Base-by-base conservation (phyloP, 2,888 invertebrate genomes). In the Hydrotaea diabolus region DNA sequence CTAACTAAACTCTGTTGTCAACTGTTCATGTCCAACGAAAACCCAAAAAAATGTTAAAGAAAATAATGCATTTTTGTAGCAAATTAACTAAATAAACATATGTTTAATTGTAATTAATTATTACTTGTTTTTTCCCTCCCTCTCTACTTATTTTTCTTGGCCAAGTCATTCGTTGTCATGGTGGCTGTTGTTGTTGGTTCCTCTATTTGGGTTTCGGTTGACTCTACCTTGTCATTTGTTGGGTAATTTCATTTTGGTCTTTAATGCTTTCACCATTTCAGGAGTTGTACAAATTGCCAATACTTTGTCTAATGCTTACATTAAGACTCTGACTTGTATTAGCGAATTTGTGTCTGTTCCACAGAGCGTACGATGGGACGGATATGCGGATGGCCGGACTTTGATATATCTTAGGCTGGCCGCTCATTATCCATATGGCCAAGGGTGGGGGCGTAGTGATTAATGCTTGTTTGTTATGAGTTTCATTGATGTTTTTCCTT, bases 101-200 rank as follows among this genome's bases (percentile, higher is more conserved):
- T 84, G 84, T 73, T 81, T 78, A 78, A 81, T 69, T 78, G 57
- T 78, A 81, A 81, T 84, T 84, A 84, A 81, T 84, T 76, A 66
- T 64, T 23, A 43, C 21, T 53, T 23, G 31, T 66, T 39, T 5
- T 59, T 36, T 19, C 59, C 39, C 4, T 73, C n/a, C n/a, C n/a
- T n/a, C n/a, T n/a, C n/a, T n/a, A n/a, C n/a, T 31, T 4, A 31
- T 31, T 2, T 31, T 31, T 31, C 31, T n/a, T 55, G 17, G 36
- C 5, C 13, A 13, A 19, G 62, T 31, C 26, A 62, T 49, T 64
- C 46, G 21, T 13, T 53, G n/a, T 9, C 39, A 39, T 39, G 39
- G 36, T 5, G 21, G 7, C 1, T 57, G 49, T 53, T 71, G n/a
- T 53, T 49, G 36, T 49, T 49, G n/a, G 26, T 36, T 26, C 31